Conservation (phyloP, 2,888 invertebrate genomes). For the Sphinx pinastri region DNA sequence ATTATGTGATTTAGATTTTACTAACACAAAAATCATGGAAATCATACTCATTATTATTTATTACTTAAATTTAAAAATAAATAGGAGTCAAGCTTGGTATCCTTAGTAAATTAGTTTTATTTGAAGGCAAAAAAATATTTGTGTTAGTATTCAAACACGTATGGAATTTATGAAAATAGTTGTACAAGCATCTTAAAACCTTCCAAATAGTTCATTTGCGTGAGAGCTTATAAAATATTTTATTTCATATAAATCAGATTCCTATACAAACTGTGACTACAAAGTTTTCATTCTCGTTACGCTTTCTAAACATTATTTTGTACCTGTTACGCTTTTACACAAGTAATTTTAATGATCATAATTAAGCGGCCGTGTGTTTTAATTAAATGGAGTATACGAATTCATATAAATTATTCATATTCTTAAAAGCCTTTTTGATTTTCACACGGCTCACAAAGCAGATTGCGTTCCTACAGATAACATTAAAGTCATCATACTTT, state of each 20-base stretch:
- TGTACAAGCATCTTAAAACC: not conserved
- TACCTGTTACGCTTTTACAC: conserved; percentile 53
- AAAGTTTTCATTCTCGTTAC: conserved; percentile 53
- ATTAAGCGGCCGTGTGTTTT: conserved; percentile 52
- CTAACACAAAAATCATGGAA: too few species aligned
- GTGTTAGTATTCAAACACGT: not conserved
- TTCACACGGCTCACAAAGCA: conserved; percentile 24
- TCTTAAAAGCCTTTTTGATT: conserved; percentile 21
- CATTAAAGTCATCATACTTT: not conserved
- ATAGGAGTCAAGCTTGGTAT: too few species aligned
- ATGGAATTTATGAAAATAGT: not conserved
- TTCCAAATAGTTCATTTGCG: not conserved
- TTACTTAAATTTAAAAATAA: too few species aligned
- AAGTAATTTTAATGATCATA: conserved; percentile 53
- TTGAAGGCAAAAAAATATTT: not conserved
- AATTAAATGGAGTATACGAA: conserved; percentile 39
- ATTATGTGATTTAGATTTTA: not conserved
- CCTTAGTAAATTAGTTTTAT: not conserved
- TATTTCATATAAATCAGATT: conserved; percentile 12
- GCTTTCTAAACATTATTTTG: conserved; percentile 71
- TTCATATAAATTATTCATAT: conserved; percentile 19
- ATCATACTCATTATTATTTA: too few species aligned
- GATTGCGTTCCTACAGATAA: conserved; percentile 1
- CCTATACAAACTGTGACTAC: conserved; percentile 35
- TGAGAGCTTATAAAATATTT: not conserved